phyloP scores from a whole-genome alignment of 2,888 invertebrate species.

The Scaptomyza parva region DNA sequence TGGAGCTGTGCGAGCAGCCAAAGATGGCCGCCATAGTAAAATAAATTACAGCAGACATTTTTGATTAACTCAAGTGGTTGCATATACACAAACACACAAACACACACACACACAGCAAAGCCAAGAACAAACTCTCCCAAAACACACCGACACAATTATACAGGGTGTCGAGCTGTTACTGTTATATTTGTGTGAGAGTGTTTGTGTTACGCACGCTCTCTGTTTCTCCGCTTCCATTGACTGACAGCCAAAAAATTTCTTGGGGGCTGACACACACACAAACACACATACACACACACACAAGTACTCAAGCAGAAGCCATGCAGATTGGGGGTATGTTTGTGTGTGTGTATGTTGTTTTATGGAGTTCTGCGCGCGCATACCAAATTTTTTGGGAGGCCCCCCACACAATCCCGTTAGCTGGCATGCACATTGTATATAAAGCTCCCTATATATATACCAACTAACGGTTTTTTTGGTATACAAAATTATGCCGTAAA shows the following conservation, averaged over 20 bases:
- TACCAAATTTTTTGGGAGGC: slow-evolving; percentile 54
- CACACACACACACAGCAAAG: slow-evolving; percentile 17
- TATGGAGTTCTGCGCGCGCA: slow-evolving; percentile 79
- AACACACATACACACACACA: slow-evolving; percentile 29
- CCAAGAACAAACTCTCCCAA: slow-evolving; percentile 10
- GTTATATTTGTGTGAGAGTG: slow-evolving; percentile 21
- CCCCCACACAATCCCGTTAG: slow-evolving; percentile 32
- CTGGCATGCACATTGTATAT: slow-evolving; percentile 24
- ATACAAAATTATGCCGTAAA: slow-evolving; percentile 55
- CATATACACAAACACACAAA: slow-evolving; percentile 60
- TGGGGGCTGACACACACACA: slow-evolving; percentile 69
- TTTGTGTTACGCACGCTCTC: slow-evolving; percentile 54
- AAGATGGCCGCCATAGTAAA: slow-evolving; percentile 82
- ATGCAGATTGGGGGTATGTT: slow-evolving; percentile 52
- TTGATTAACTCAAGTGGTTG: slow-evolving; percentile 83
- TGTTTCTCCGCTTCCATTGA: slow-evolving; percentile 73
- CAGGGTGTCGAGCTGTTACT: slow-evolving; percentile 67
- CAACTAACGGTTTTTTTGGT: slow-evolving; percentile 54
- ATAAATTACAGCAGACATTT: slow-evolving; percentile 84
- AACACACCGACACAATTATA: slow-evolving; percentile 40
- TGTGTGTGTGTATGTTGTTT: slow-evolving; percentile 45
- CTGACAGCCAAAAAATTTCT: slow-evolving; percentile 79
- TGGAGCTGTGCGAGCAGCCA: slow-evolving; percentile 50
- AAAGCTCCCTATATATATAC: slow-evolving; percentile 52
- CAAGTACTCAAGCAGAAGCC: neutral